Evolutionary conservation across 2,888 invertebrate genomes (phyloP).

Genomic region (Aporophyla lueneburgensis): DNA sequence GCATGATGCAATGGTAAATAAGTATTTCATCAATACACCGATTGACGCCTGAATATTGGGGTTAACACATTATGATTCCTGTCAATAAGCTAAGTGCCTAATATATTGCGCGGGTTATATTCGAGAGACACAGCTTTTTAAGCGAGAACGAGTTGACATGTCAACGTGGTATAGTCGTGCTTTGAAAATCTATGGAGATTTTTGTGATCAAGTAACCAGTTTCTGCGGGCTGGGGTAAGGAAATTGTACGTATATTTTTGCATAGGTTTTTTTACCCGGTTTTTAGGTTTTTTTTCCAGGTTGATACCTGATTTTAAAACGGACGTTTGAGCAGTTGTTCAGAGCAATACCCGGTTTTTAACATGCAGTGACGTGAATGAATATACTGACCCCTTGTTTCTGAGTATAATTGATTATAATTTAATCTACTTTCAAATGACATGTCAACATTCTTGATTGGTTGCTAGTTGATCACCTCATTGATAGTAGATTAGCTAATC

Average conservation of each 20-base stretch:
- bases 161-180: constrained; percentile 55
- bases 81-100: constrained; percentile 59
- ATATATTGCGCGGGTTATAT: constrained; percentile 54
- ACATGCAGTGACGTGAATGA: background rate
- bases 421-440: background rate
- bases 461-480: background rate
- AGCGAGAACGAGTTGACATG: constrained; percentile 47
- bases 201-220: constrained; percentile 55
- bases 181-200: constrained; percentile 54
- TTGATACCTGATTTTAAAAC: background rate
- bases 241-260: constrained; percentile 32
- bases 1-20: constrained; percentile 86
- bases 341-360: background rate
- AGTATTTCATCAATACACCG: constrained; percentile 78
- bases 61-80: constrained; percentile 77
- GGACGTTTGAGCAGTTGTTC: background rate
- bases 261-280: background rate
- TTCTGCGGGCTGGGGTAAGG: constrained; percentile 59
- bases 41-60: constrained; percentile 74
- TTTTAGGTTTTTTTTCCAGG: background rate
- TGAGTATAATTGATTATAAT: background rate
- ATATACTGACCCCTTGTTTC: background rate
- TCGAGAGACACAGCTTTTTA: constrained; percentile 36
- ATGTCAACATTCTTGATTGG: background rate
- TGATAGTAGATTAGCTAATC: background rate